These are phyloP conservation scores for Stictonetta naevosa DNA, from an alignment of 2,113 vertebrate species.

Conservation along the genomic window DNA sequence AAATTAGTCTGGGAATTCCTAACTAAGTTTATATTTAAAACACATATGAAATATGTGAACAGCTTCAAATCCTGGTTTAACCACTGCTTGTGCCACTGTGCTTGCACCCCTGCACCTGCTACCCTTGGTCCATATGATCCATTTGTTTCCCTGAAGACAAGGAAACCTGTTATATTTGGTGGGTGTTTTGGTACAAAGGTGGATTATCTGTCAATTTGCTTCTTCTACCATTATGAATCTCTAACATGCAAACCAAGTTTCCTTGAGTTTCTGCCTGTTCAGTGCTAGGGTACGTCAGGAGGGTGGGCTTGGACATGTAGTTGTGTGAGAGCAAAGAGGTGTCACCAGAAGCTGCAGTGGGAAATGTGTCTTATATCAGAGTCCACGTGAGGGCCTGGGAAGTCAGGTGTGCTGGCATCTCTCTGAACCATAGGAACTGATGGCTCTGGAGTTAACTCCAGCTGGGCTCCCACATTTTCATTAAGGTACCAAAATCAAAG, in stretches of 20 bases:
- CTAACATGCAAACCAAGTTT: background rate
- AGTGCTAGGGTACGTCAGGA: background rate
- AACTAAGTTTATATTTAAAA: conserved; percentile 20
- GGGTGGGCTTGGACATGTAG: background rate
- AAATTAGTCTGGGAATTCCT: conserved; percentile 31
- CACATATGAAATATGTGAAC: background rate
- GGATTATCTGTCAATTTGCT: background rate
- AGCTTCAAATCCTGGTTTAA: background rate
- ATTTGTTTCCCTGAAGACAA: background rate
- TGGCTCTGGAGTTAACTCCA: background rate
- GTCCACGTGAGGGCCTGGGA: no score
- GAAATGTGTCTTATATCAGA: background rate
- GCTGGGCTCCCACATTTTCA: background rate
- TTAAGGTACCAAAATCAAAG: background rate
- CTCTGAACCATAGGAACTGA: background rate
- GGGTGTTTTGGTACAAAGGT: background rate
- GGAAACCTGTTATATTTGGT: background rate
- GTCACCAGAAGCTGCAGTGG: background rate
- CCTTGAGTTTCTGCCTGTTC: background rate
- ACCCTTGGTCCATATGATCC: background rate
- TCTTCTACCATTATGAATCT: background rate
- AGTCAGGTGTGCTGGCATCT: background rate
- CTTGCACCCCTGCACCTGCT: background rate
- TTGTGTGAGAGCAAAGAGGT: fast-evolving
- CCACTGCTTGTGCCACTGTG: background rate